These are phyloP conservation scores for Stenoptilia bipunctidactyla DNA, from an alignment of 2,888 invertebrate species.

Conservation along the genomic window DNA sequence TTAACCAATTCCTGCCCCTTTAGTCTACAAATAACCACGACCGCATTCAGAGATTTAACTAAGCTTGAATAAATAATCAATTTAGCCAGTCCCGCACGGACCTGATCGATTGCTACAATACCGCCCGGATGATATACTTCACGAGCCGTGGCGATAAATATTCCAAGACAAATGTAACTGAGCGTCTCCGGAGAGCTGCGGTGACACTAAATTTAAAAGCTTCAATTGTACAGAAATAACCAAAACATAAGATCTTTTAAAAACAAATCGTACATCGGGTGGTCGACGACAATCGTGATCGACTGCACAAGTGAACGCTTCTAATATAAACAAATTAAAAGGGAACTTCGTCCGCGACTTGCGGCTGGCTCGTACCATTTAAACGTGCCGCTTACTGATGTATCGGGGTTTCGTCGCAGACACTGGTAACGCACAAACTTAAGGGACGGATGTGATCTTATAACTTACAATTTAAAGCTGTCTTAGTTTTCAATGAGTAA, in stretches of 20 bases:
- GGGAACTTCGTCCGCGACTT: slow-evolving; percentile 40
- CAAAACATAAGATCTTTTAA: slow-evolving; percentile 67
- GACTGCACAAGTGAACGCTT: slow-evolving; percentile 67
- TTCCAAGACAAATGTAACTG: slow-evolving; percentile 65
- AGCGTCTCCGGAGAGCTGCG: slow-evolving; percentile 64
- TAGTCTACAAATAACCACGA: slow-evolving; percentile 54
- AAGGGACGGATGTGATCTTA: no score
- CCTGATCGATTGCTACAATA: slow-evolving; percentile 68
- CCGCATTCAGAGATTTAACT: slow-evolving; percentile 55
- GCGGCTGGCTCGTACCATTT: no score
- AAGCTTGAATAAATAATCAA: slow-evolving; percentile 67
- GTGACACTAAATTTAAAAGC: slow-evolving; percentile 71
- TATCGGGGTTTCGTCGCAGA: no score
- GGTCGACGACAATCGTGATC: slow-evolving; percentile 66
- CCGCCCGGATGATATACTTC: slow-evolving; percentile 64
- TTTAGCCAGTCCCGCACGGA: slow-evolving; percentile 53
- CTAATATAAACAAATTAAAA: slow-evolving; percentile 72
- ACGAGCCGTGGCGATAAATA: slow-evolving; percentile 63
- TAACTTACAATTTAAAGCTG: no score
- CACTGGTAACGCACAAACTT: no score
- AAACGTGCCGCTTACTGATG: no score
- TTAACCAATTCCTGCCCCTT: slow-evolving; percentile 52
- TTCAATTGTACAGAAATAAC: slow-evolving; percentile 70
- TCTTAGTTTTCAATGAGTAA: no score
- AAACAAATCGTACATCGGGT: slow-evolving; percentile 69